Base-by-base conservation (phyloP, 2,888 invertebrate species). In the Eudemis profundana region DNA sequence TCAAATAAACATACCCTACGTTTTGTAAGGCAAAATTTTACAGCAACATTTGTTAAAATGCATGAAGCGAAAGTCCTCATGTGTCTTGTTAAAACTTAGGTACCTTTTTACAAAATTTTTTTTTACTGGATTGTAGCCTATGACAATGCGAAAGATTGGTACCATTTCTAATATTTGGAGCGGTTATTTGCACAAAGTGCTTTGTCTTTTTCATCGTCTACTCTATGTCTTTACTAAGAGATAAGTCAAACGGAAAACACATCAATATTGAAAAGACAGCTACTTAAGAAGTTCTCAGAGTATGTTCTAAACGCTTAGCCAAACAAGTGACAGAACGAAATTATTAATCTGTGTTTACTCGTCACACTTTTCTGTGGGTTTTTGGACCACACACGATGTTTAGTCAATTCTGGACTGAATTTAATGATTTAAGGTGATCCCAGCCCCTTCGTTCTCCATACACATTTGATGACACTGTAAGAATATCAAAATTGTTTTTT, bases 331-430 rank as follows among this genome's bases (percentile, higher is more conserved):
- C 67, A 64, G 17, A 54, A 42, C 14, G 23, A 60, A 60, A 50
- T 53, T 54, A 60, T 80, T 83, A 85, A 87, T 86, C 83, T 81
- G 79, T 84, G 84, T 87, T 65, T 65, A 53, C 23, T 19, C 17
- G 38, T 83, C 81, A 84, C 83, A 82, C 77, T 72, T 71, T 66
- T 67, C 53, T 77, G 70, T 71, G 75, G 74, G 77, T 74, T 78
- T 78, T 74, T 50, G 62, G 79, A 75, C 78, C 79, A 74, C 78
- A 77, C 79, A 77, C 78, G 75, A 69, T n/a, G 68, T 27, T 10
- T 15, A 14, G 7, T 4, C 17, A n/a, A 44, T 54, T 42, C 36
- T 50, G 33, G 29, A n/a, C 33, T 2, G 17, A 49, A 42, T 17
- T 1, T 21, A 44, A 23, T 23, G 3, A 23, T 5, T 23, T 4